These are phyloP conservation scores for Spizaetus ornatus DNA, from an alignment of 2,113 vertebrate genomes.

Conservation along the genomic window DNA sequence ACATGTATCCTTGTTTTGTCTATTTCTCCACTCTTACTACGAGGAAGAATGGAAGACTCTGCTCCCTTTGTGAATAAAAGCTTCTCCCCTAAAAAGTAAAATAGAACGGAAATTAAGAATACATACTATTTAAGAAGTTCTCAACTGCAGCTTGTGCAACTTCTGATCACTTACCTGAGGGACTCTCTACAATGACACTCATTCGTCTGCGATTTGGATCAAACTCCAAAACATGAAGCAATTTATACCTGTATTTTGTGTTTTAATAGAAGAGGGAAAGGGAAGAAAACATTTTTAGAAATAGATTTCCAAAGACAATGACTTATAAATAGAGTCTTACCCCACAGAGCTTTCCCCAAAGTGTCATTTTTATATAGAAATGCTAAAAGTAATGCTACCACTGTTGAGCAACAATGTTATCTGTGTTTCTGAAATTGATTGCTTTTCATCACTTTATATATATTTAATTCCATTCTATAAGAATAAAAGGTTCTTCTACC, in stretches of 20 bases:
- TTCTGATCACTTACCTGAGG: constrained; percentile 77
- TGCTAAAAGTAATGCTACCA: not conserved
- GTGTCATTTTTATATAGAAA: not conserved
- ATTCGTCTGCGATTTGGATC: constrained; percentile 92
- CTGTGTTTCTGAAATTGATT: not conserved
- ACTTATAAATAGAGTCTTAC: not conserved
- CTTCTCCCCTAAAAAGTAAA: constrained; percentile 77
- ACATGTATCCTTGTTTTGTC: constrained; percentile 93
- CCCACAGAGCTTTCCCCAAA: not conserved
- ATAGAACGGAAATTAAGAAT: not conserved
- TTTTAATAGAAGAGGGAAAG: not conserved
- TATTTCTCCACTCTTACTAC: constrained; percentile 85
- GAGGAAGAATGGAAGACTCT: constrained; percentile 91
- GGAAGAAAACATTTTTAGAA: not conserved
- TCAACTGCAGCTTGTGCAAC: not conserved
- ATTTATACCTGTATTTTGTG: constrained; percentile 82
- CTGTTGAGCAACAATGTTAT: not conserved
- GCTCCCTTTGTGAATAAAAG: constrained; percentile 96
- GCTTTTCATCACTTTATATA: not conserved
- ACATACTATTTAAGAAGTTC: not conserved
- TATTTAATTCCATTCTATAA: not conserved
- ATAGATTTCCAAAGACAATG: not conserved
- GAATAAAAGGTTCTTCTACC: not conserved
- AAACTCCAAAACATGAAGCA: constrained; percentile 94
- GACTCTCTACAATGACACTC: constrained; percentile 93